Evolutionary conservation across 2,113 vertebrate genomes (phyloP).

Genomic region (Anser cygnoides): DNA sequence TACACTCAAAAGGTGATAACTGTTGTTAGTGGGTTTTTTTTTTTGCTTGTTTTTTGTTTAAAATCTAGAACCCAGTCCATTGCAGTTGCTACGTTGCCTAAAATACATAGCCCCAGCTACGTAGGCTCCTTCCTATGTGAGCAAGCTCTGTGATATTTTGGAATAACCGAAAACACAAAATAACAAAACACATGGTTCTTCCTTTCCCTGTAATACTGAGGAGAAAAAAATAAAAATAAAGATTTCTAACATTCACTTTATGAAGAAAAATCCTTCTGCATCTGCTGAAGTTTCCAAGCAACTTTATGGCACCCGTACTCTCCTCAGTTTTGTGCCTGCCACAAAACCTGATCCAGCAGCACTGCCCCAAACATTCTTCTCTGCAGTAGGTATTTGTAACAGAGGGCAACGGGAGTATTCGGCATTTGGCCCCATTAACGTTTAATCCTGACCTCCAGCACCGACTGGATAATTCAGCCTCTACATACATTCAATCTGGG

Average conservation of each 20-base stretch:
- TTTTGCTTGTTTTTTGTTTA: too few species aligned
- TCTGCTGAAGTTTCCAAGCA: not conserved
- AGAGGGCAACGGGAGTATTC: not conserved
- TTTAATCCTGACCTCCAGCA: not conserved
- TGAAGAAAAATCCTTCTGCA: fast-evolving
- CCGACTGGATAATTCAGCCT: fast-evolving
- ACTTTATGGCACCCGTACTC: not conserved
- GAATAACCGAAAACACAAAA: not conserved
- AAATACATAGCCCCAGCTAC: fast-evolving
- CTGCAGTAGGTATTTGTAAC: fast-evolving
- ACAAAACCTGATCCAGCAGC: not conserved
- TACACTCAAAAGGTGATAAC: not conserved
- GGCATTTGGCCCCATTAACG: not conserved
- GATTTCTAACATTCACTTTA: fast-evolving
- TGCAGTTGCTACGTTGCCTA: not conserved
- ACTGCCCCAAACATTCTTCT: fast-evolving
- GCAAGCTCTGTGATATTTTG: fast-evolving
- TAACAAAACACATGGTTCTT: fast-evolving
- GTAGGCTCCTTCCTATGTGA: fast-evolving
- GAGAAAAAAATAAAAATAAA: too few species aligned
- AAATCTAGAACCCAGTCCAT: not conserved
- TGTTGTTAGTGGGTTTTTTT: not conserved
- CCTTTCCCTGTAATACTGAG: not conserved
- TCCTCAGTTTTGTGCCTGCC: not conserved
- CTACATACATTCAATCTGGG: not conserved